Base-by-base conservation (phyloP, 2,113 vertebrate species). In the Microtus ochrogaster region DNA sequence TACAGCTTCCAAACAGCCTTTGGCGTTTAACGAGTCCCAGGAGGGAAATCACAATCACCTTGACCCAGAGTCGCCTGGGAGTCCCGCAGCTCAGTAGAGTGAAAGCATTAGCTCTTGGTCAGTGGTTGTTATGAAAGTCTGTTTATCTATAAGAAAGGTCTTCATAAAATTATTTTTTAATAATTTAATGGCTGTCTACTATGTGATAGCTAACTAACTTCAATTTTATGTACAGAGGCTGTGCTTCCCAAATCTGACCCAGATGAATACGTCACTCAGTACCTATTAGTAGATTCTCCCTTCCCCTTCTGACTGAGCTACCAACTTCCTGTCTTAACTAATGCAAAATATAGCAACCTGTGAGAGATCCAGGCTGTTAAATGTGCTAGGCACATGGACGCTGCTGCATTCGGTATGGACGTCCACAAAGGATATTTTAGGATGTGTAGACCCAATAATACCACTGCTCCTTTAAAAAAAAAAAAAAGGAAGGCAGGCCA, bases 141-240 rank as follows among this genome's bases (percentile, higher is more conserved):
- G 99, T 99, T 83, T 99, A 99, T 99, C 99, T 99, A 99, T 99
- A 99, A 99, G 99, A 99, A 99, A 99, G 99, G 98, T 99, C 99
- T 99, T 99, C 99, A 99, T 99, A 99, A 99, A 99, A 99, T 99
- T 99, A 99, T 98, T 84, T 82, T 82, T 98, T 98, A 99, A 99
- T 99, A 99, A 99, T 99, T 99, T 99, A 99, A 99, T 99, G 99
- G 99, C 99, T 99, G 99, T 99, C 99, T 99, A 99, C 98, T 99
- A 99, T 98, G 99, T 99, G 99, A 99, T 99, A 99, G 99, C 99
- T 99, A 99, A 98, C 98, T 98, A 98, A 99, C 98, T 93, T 98
- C 98, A 98, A 98, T 98, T 99, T 98, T 99, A 99, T 99, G 98
- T 99, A 99, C 99, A 99, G 98, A 98, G 98, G 98, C 98, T 61